Evolutionary conservation across 53 echinoderm and acorn worm genomes (phyloP), one percentile per base, ranked within the genome.

Genomic region (Actinopyga echinites): DNA sequence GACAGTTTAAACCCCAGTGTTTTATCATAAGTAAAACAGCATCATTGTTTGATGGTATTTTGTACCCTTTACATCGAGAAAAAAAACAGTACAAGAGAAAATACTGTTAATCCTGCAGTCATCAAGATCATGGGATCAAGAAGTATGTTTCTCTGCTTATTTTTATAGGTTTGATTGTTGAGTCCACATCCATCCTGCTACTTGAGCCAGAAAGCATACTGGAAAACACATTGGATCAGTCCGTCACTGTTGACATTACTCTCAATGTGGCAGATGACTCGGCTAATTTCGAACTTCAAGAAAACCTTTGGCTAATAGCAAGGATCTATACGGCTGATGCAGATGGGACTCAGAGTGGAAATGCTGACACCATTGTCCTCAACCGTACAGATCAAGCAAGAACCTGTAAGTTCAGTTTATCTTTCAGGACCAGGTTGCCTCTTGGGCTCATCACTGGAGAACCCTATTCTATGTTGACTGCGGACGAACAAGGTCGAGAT

Each of bases 271-370:
- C 77, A 13, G 15, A 25, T 1, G 26, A 55, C 56, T 77, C 77
- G 4, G 77, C 77, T 0, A 33, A 49, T 31, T 77, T 77, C 8
- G 30, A 6, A 24, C 77, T 55, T 8, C 4, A 56, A 30, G 33
- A 56, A 20, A 77, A 54, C 15, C 77, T 77, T n/a, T 77, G 77
- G 77, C 28, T 17, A 12, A 12, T 12, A 12, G 12, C 54, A 13
- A 53, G 77, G 8, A 54, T 77, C 26, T 77, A 55, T 55, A 77
- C 77, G 2, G 77, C 77, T 77, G 54, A 53, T 32, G 24, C 55
- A 20, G 31, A 11, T 7, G 54, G 77, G 13, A 32, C 15, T 17
- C 56, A 29, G 4, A 54, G 49, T 15, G 77, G 77, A n/a, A 77
- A 49, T 32, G 13, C 31, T 7, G 52, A 56, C 21, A 54, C 34